These are phyloP conservation scores for Torymus texanus DNA, from an alignment of 2,888 invertebrate genomes.

Conservation along the genomic window DNA sequence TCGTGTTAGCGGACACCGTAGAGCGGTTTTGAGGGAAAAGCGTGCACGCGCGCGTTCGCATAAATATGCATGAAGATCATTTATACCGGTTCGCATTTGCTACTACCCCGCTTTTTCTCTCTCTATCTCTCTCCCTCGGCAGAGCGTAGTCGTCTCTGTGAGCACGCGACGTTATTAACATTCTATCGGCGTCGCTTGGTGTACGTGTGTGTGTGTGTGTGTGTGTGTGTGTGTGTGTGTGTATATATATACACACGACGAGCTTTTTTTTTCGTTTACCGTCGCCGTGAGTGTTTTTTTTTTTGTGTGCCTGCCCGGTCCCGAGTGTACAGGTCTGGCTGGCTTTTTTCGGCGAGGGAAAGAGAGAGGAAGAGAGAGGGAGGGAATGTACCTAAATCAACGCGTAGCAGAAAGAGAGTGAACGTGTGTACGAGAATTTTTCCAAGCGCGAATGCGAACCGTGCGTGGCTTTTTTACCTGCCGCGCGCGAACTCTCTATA, in stretches of 20 bases:
- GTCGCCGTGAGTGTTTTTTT: slow-evolving; percentile 14
- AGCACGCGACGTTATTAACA: slow-evolving; percentile 67
- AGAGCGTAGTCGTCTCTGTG: slow-evolving; percentile 15
- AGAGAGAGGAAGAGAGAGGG: too few relatives aligned
- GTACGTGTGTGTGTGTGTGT: slow-evolving; percentile 6
- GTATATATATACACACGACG: not conserved
- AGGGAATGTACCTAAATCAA: slow-evolving; percentile 33
- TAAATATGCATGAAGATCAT: slow-evolving; percentile 74
- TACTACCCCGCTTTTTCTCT: slow-evolving; percentile 43
- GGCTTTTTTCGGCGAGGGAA: slow-evolving; percentile 15
- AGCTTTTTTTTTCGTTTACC: not conserved
- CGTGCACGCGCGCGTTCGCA: slow-evolving; percentile 59
- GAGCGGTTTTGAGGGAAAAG: slow-evolving; percentile 71
- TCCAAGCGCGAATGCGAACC: slow-evolving; percentile 41
- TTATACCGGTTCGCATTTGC: slow-evolving; percentile 67
- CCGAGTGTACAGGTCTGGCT: not conserved
- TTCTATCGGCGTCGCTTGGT: slow-evolving; percentile 64
- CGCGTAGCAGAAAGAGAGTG: not conserved
- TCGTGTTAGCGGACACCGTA: slow-evolving; percentile 62
- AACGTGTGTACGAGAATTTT: slow-evolving; percentile 32
- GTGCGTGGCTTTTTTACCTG: slow-evolving; percentile 13
- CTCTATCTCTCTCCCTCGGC: slow-evolving; percentile 1
- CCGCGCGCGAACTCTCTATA: not conserved
- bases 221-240: not conserved
- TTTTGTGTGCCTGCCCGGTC: not conserved